phyloP scores from a whole-genome alignment of 1,140 invertebrate species.

The Caenorhabditis latens region DNA sequence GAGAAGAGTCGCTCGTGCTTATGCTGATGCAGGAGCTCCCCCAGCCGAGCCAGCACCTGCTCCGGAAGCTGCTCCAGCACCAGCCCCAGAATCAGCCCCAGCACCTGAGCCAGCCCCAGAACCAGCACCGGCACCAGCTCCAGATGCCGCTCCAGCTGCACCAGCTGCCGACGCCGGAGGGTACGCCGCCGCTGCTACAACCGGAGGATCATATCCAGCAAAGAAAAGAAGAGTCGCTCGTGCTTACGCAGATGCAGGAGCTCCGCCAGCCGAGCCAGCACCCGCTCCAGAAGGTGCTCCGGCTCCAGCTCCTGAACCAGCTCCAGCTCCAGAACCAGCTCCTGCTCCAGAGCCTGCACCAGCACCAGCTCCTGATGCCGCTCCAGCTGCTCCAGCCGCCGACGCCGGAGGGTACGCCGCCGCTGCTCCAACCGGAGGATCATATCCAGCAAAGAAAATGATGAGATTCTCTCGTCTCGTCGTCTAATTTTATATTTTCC shows the following conservation, averaged over 20 bases:
- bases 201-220: background rate
- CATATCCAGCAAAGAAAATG: background rate
- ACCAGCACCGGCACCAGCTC: background rate
- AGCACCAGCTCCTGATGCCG: background rate
- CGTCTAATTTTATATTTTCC: too few relatives aligned
- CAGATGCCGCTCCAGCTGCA: background rate
- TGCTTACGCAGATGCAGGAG: background rate
- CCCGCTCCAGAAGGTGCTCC: background rate
- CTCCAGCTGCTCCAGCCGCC: background rate
- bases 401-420: background rate
- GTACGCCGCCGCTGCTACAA: background rate
- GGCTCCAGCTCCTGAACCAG: background rate
- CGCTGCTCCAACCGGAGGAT: background rate
- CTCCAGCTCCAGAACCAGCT: background rate
- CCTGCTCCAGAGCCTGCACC: background rate
- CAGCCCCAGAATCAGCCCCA: background rate
- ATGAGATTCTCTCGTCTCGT: background rate
- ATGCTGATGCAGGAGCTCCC: background rate
- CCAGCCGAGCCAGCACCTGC: background rate
- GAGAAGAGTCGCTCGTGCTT: slow-evolving; percentile 12
- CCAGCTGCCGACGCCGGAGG: background rate
- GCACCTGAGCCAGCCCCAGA: background rate
- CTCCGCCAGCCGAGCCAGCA: background rate
- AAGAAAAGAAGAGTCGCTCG: background rate
- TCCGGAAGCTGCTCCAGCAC: background rate